These are phyloP conservation scores for Ptilonorhynchus violaceus DNA, from an alignment of 2,113 vertebrate species.

Conservation along the genomic window DNA sequence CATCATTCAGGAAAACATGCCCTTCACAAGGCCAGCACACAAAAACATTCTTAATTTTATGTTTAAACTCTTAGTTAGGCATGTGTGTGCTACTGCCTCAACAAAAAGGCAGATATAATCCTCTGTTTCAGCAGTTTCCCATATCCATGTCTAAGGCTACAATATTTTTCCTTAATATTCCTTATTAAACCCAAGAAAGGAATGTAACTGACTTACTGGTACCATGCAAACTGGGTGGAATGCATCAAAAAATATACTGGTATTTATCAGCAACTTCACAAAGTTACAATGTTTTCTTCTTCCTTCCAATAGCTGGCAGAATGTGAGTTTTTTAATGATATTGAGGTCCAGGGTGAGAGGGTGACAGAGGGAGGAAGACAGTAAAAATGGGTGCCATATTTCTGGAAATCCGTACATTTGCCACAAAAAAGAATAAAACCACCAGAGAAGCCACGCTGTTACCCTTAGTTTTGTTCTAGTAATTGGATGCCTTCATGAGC, in stretches of 20 bases:
- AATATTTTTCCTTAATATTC: too few relatives aligned
- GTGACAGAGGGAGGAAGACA: neutral
- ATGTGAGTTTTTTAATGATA: neutral
- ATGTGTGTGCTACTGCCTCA: neutral
- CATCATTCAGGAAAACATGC: neutral
- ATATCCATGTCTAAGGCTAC: neutral
- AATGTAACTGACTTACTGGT: neutral
- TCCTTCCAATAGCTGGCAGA: neutral
- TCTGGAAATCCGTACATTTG: neutral
- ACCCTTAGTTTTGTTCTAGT: neutral
- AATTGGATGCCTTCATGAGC: neutral
- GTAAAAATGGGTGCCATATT: neutral
- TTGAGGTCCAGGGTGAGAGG: neutral
- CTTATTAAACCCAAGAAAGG: neutral
- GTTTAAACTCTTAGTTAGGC: neutral
- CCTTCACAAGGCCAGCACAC: neutral
- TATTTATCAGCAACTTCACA: neutral
- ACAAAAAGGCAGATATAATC: neutral
- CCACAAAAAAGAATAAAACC: neutral
- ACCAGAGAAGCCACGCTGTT: neutral
- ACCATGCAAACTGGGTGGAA: neutral
- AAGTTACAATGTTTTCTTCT: neutral
- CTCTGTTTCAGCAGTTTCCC: neutral
- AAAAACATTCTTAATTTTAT: neutral
- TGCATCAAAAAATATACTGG: neutral